Conservation (phyloP, 2,113 vertebrate genomes). For the Nibea coibor region DNA sequence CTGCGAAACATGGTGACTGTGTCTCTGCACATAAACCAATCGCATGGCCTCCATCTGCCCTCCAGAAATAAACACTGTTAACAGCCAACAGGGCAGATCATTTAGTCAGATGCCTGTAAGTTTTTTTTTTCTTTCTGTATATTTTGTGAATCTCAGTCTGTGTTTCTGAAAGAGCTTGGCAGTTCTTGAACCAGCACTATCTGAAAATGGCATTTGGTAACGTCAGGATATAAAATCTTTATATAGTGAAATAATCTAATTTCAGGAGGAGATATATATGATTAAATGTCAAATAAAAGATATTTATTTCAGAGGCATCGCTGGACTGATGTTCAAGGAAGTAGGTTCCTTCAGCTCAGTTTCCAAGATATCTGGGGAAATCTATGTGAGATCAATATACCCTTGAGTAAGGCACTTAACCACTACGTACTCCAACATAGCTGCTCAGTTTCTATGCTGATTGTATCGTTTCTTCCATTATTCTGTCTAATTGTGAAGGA, state of each 20-base stretch:
- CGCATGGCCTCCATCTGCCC: neutral
- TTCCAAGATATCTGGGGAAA: neutral
- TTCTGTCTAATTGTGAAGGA: no score
- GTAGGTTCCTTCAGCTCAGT: neutral
- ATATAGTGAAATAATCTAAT: slow-evolving; percentile 11
- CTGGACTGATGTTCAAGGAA: neutral
- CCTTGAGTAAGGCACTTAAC: neutral
- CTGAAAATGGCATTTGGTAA: slow-evolving; percentile 7
- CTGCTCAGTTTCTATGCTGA: neutral
- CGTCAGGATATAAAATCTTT: slow-evolving; percentile 3
- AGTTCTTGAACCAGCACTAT: neutral
- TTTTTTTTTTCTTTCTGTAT: neutral
- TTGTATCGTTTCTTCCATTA: neutral
- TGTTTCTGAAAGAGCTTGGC: neutral
- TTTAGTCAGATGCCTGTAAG: neutral
- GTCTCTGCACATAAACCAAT: slow-evolving; percentile 17
- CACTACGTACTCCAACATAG: neutral
- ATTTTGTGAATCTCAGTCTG: neutral
- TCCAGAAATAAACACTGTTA: slow-evolving; percentile 3
- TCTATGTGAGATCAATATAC: neutral
- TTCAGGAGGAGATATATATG: neutral
- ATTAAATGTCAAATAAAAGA: slow-evolving; percentile 9
- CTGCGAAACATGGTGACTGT: neutral
- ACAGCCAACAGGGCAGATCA: slow-evolving; percentile 7
- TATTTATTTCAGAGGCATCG: neutral